Evolutionary conservation across 2,113 vertebrate species (phyloP).

Genomic region (Tragelaphus scriptus): DNA sequence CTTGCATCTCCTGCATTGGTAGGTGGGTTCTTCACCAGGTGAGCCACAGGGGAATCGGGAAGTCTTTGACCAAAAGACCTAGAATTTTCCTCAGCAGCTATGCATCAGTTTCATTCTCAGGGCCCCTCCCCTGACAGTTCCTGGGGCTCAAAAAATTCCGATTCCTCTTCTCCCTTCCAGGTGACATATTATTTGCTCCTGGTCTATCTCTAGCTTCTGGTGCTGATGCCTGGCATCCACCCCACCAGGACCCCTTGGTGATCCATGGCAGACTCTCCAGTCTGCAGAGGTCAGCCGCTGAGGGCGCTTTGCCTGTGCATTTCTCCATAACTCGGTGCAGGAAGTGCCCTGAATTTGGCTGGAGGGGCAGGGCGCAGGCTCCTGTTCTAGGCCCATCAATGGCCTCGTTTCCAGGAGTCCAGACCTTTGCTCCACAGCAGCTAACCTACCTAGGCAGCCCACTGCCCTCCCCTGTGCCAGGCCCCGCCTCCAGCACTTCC

Average conservation of each 20-base stretch:
- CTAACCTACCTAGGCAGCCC: background rate
- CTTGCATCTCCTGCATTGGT: background rate
- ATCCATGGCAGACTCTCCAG: background rate
- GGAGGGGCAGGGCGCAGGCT: background rate
- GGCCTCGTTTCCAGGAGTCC: too few species aligned
- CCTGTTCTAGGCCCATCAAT: rapidly evolving
- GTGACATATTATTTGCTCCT: background rate
- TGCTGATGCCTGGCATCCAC: background rate
- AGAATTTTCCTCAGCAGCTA: background rate
- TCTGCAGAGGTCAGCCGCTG: background rate
- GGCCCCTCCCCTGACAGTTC: background rate
- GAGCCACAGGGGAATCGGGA: background rate
- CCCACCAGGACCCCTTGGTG: background rate
- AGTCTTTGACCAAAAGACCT: background rate
- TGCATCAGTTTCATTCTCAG: background rate
- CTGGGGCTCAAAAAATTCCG: background rate
- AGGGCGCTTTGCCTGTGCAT: background rate
- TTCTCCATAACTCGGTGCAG: background rate
- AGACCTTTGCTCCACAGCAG: background rate
- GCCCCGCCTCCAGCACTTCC: background rate
- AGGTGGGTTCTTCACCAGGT: background rate
- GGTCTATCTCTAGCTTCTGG: background rate
- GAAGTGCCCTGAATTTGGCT: background rate
- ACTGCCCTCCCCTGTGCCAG: background rate
- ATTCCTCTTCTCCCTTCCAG: background rate